Evolutionary conservation across 2,797 vertebrate genomes (phyloP), one percentile per base, ranked within the genome.

Genomic region (Rhadinocentrus ornatus): DNA sequence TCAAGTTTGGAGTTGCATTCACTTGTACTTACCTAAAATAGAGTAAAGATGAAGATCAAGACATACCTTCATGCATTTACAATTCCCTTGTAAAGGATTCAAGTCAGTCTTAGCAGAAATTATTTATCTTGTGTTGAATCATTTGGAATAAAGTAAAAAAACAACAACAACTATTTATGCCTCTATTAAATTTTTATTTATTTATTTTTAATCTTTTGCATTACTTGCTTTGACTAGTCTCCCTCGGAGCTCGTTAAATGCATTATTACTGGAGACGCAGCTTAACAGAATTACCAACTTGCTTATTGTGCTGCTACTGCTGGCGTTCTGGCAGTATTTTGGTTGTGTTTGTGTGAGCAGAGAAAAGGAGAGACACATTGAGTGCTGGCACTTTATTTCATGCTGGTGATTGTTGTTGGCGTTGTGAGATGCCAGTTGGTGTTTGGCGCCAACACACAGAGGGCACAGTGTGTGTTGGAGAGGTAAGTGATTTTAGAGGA

Each of bases 361-460:
- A 32, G 48, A 35, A 62, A 60, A 60, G 62, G 65, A 63, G 64
- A 69, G 63, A 71, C 62, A 69, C 77, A 77, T 66, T 64, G 65
- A 71, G 77, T 76, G 70, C 73, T 85, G 48, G 48, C 48, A 77
- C 71, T 84, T 80, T 72, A 63, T 72, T 62, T 54, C 73, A 74
- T 66, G 74, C 74, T 82, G 76, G 74, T 75, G 86, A 86, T 85
- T 79, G 75, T 66, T 77, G 75, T 63, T 80, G 84, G 71, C 78
- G 56, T 75, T 73, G 74, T 80, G 71, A 69, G 68, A 73, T 77
- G 82, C 73, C 83, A 84, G 82, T 77, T 68, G 55, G 66, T 57
- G 46, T 82, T 76, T 82, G 85, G 81, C 64, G 73, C 80, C 76
- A 71, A 53, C 80, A 65, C 72, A 75, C 70, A 86, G 73, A 77